Percentiles rank a stretch among this genome's conserved stretches.
Evolutionary conservation across 1,140 invertebrate genomes (phyloP).

Genomic region (Dreissena polymorpha): DNA sequence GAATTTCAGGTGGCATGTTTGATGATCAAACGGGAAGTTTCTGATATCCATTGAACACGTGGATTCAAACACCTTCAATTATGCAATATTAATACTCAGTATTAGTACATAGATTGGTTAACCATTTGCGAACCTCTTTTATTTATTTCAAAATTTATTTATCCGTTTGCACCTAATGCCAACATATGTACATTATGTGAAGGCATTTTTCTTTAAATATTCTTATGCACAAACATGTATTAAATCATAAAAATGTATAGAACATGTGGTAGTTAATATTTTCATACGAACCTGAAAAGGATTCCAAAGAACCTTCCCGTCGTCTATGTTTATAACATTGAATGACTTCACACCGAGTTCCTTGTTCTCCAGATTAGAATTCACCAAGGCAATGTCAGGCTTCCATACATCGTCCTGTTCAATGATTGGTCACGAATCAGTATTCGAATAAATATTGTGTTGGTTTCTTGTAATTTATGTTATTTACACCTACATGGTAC

Average conservation of each 20-base stretch:
- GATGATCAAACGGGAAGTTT: too few species aligned
- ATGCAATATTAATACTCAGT: too few species aligned
- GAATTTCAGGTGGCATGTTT: too few species aligned
- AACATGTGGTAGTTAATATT: neutral
- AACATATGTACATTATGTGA: neutral
- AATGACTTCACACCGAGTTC: neutral
- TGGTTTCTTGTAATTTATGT: neutral
- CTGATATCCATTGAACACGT: too few species aligned
- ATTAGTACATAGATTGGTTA: too few species aligned
- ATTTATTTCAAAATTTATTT: too few species aligned
- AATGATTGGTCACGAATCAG: neutral
- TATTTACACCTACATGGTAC: too few species aligned
- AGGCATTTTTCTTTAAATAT: too few species aligned
- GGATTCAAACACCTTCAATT: too few species aligned
- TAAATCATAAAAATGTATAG: neutral
- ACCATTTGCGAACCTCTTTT: too few species aligned
- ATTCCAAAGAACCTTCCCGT: neutral
- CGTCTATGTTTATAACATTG: neutral
- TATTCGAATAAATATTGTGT: neutral
- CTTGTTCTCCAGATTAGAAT: neutral
- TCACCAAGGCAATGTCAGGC: neutral
- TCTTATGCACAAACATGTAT: neutral
- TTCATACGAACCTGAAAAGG: neutral
- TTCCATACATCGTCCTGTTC: neutral
- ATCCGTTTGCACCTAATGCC: neutral